Evolutionary conservation across 2,113 vertebrate genomes (phyloP).

Genomic region (Aptenodytes patagonicus): DNA sequence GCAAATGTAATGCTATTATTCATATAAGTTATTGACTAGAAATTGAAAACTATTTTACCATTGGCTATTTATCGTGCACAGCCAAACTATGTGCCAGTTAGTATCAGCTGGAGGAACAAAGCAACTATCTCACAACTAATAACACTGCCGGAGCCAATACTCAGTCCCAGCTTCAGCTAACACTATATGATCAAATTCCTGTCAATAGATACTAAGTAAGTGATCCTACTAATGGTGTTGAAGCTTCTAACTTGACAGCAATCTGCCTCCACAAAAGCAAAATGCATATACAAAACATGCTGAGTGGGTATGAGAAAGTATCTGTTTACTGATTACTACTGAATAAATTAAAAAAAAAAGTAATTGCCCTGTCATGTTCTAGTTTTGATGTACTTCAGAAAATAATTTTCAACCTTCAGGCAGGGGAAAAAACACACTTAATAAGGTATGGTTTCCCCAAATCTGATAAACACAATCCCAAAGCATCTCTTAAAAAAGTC

Average conservation of each 20-base stretch:
- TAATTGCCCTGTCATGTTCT: neutral
- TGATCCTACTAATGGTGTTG: neutral
- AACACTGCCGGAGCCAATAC: neutral
- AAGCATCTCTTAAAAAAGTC: constrained; percentile 2
- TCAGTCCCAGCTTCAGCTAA: neutral
- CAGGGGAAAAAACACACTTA: neutral
- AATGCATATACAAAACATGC: neutral
- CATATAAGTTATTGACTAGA: neutral
- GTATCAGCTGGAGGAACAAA: neutral
- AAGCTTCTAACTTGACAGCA: neutral
- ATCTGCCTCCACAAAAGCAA: constrained; percentile 5
- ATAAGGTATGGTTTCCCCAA: neutral
- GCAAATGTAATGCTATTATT: neutral
- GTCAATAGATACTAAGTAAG: neutral
- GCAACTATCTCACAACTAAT: neutral
- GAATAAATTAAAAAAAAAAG: neutral
- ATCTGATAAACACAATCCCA: constrained; percentile 5
- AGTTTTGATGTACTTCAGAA: neutral
- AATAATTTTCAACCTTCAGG: neutral
- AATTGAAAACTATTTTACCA: neutral
- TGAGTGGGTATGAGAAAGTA: neutral
- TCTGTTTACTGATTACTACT: neutral
- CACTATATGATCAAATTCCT: neutral
- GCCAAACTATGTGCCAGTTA: neutral
- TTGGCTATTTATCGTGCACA: neutral